These are phyloP conservation scores for Varecia variegata DNA, from an alignment of 2,797 vertebrate species.

Conservation along the genomic window DNA sequence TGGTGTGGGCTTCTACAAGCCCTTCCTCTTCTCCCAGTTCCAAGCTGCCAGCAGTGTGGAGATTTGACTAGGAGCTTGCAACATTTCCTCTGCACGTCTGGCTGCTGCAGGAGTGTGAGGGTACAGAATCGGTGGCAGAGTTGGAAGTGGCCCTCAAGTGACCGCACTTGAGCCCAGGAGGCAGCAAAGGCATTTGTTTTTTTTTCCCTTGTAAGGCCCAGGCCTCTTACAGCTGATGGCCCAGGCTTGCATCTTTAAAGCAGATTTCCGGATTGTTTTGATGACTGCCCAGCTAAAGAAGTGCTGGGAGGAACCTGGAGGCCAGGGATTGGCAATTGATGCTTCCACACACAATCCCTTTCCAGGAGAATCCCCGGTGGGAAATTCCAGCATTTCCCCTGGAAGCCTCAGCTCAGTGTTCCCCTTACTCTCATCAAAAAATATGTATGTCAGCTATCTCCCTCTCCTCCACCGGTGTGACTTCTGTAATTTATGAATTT, in stretches of 20 bases:
- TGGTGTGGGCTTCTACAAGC: not conserved
- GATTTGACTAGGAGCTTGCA: not conserved
- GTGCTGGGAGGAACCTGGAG: not conserved
- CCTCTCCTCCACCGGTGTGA: accelerated
- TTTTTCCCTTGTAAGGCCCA: not conserved
- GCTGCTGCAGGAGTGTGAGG: not conserved
- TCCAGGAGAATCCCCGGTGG: not conserved
- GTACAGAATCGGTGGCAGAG: accelerated
- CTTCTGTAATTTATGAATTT: not conserved
- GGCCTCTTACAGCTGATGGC: not conserved
- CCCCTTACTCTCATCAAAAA: not conserved
- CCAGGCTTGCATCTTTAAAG: not conserved
- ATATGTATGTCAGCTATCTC: not conserved
- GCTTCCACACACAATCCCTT: not conserved
- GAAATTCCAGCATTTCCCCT: not conserved
- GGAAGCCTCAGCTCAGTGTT: not conserved
- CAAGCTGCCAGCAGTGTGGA: not conserved
- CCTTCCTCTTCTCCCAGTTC: not conserved
- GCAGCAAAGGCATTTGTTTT: not conserved
- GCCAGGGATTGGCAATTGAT: not conserved
- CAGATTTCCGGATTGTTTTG: not conserved
- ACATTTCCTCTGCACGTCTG: not conserved
- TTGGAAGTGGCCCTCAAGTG: not conserved
- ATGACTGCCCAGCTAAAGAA: not conserved
- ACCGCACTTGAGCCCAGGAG: not conserved